Percentiles rank a stretch among this genome's conserved stretches.
phyloP scores from a whole-genome alignment of 2,797 vertebrate species.

The Babyrousa celebensis region DNA sequence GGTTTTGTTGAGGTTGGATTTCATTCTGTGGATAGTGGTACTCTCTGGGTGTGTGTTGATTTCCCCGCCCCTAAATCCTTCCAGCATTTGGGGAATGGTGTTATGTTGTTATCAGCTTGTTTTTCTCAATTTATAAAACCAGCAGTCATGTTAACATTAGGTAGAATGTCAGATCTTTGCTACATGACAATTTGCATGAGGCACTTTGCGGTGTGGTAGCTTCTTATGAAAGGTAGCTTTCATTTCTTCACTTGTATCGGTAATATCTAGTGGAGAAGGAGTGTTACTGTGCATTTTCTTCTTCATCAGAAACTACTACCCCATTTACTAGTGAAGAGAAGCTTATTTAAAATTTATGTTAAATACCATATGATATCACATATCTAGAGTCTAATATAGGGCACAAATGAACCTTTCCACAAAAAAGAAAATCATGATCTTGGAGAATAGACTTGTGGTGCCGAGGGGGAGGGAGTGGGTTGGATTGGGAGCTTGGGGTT shows the following conservation, averaged over 20 bases:
- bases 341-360: conserved; percentile 23
- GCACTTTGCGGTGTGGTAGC: neutral
- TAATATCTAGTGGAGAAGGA: neutral
- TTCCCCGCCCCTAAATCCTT: neutral
- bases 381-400: no score
- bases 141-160: neutral
- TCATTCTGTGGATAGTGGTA: neutral
- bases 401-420: no score
- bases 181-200: neutral
- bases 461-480: no score
- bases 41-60: neutral
- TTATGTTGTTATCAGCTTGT: neutral
- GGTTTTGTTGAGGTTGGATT: neutral
- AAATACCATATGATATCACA: neutral
- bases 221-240: neutral
- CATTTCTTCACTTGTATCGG: conserved; percentile 12
- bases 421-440: no score
- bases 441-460: no score
- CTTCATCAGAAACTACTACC: conserved; percentile 19
- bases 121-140: neutral
- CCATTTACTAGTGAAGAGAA: neutral
- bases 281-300: neutral
- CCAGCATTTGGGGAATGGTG: neutral
- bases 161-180: neutral
- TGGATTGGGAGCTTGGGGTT: no score